Percentiles rank a stretch among this genome's conserved stretches.
phyloP scores from a whole-genome alignment of 2,113 vertebrate species.

The Lates calcarifer region DNA sequence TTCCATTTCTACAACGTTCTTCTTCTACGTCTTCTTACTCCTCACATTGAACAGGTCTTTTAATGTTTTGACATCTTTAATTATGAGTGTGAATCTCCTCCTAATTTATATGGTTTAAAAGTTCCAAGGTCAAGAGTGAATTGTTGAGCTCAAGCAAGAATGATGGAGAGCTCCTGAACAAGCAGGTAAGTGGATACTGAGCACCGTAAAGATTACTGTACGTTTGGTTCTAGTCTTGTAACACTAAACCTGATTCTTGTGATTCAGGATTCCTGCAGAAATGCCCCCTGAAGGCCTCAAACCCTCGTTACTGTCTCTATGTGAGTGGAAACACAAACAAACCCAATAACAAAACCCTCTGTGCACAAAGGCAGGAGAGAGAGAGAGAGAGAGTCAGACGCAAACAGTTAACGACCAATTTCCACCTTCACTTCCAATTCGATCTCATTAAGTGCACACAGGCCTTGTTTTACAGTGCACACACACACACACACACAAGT shows the following conservation, averaged over 20 bases:
- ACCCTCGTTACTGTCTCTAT: neutral
- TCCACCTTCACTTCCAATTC: slow-evolving; percentile 56
- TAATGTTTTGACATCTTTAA: too few relatives aligned
- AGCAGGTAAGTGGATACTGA: neutral
- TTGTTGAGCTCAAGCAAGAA: neutral
- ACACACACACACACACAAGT: neutral
- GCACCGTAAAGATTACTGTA: too few relatives aligned
- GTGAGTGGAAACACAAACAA: slow-evolving; percentile 18
- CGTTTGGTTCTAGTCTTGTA: neutral
- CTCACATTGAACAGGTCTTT: too few relatives aligned
- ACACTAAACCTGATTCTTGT: neutral
- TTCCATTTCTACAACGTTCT: too few relatives aligned
- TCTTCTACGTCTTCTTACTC: too few relatives aligned
- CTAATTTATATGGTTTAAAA: too few relatives aligned
- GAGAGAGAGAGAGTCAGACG: slow-evolving; percentile 15
- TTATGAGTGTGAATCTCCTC: too few relatives aligned
- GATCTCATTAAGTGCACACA: slow-evolving; percentile 46
- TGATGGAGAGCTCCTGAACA: neutral
- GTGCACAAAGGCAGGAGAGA: slow-evolving; percentile 25
- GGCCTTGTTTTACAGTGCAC: slow-evolving; percentile 36
- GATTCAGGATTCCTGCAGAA: too few relatives aligned
- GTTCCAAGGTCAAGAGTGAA: neutral
- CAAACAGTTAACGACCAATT: slow-evolving; percentile 44
- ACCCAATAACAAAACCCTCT: neutral
- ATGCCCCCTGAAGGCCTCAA: neutral